Conservation (phyloP, 2,113 vertebrate species). For the Ptyas mucosa region DNA sequence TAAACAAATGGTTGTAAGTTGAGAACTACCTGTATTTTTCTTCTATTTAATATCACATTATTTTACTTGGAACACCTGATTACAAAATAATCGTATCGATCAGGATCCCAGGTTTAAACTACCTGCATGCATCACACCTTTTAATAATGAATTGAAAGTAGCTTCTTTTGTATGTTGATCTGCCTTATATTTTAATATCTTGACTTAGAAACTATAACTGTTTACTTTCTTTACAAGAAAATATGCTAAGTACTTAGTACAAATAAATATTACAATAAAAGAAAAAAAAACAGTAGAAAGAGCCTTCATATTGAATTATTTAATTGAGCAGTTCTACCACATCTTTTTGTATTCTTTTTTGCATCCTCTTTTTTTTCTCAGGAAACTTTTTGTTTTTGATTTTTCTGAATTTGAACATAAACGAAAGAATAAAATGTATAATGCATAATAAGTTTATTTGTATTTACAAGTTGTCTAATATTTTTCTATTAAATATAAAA, state of each 20-base stretch:
- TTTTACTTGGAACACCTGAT: background rate
- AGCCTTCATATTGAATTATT: background rate
- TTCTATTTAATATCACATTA: background rate
- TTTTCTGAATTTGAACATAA: background rate
- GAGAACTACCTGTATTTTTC: background rate
- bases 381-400: background rate
- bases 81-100: background rate
- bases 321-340: background rate
- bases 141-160: background rate
- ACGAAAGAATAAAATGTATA: background rate
- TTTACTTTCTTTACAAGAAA: conserved; percentile 8
- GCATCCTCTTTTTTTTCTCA: background rate
- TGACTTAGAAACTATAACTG: background rate
- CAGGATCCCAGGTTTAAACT: background rate
- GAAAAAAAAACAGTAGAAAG: background rate
- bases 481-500: background rate
- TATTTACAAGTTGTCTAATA: background rate
- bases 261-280: conserved; percentile 15
- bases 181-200: conserved; percentile 1
- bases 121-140: background rate
- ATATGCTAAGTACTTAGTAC: conserved; percentile 3
- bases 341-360: conserved; percentile 20
- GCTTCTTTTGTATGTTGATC: background rate
- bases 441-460: background rate
- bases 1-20: background rate